Conservation (phyloP, 2,888 invertebrate species). For the Masnerella sp. region DNA sequence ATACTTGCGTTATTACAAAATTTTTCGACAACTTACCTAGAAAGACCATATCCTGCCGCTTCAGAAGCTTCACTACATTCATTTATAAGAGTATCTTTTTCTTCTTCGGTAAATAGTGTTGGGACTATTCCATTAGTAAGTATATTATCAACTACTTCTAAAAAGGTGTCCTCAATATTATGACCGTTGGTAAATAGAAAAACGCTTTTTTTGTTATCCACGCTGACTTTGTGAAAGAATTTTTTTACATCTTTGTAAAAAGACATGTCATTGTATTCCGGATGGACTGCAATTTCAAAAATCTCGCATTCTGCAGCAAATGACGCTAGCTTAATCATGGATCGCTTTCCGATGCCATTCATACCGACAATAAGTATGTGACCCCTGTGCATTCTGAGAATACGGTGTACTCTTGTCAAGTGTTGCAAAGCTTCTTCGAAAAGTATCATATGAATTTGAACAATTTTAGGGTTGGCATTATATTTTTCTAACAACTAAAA, state of each 20-base stretch:
- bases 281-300: slow-evolving; percentile 89
- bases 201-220: slow-evolving; percentile 87
- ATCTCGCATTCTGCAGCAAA: slow-evolving; percentile 91
- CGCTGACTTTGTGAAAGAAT: slow-evolving; percentile 87
- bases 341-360: slow-evolving; percentile 93
- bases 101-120: slow-evolving; percentile 91
- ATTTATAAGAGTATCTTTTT: slow-evolving; percentile 89
- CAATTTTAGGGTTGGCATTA: slow-evolving; percentile 82
- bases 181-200: slow-evolving; percentile 92
- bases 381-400: slow-evolving; percentile 89
- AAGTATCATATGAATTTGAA: slow-evolving; percentile 87
- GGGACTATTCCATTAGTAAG: slow-evolving; percentile 93
- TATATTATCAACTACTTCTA: slow-evolving; percentile 95
- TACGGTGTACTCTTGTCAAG: slow-evolving; percentile 91
- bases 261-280: slow-evolving; percentile 89
- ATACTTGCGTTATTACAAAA: too few species aligned
- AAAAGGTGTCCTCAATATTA: slow-evolving; percentile 89
- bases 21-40: slow-evolving; percentile 79
- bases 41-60: slow-evolving; percentile 85
- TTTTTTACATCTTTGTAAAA: slow-evolving; percentile 93
- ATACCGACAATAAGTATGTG: slow-evolving; percentile 94
- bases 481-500: slow-evolving; percentile 91
- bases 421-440: slow-evolving; percentile 96
- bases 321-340: slow-evolving; percentile 87
- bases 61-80: slow-evolving; percentile 84